A percentile compares a stretch with the other conserved stretches of the same genome.
Evolutionary conservation across 2,113 vertebrate genomes (phyloP).

Genomic region (Lethenteron camtschaticum): DNA sequence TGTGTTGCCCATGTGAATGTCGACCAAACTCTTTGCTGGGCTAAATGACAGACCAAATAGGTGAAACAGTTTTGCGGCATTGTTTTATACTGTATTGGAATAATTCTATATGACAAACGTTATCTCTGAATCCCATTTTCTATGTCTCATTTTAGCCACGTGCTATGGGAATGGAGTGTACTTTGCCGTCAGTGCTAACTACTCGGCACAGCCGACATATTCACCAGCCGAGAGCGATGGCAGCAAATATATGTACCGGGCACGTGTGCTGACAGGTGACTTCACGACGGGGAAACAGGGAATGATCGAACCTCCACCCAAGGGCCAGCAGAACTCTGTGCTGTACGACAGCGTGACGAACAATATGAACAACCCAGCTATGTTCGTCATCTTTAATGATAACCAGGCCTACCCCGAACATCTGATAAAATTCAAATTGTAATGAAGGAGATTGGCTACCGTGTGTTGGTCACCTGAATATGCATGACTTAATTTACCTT

Average conservation of each 20-base stretch:
- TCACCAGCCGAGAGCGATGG: constrained; percentile 15
- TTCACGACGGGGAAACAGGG: constrained; percentile 8
- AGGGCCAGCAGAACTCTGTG: constrained; percentile 5
- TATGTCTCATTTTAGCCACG: constrained; percentile 13
- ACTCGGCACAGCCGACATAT: constrained; percentile 15
- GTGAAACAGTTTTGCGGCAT: too few species aligned
- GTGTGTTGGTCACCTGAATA: too few species aligned
- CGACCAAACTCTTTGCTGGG: too few species aligned
- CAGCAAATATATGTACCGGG: constrained; percentile 23
- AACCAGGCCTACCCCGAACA: constrained; percentile 27
- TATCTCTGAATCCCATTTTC: neutral
- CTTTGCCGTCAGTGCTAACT: constrained; percentile 21
- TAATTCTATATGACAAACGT: too few species aligned
- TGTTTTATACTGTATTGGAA: too few species aligned
- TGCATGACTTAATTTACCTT: too few species aligned
- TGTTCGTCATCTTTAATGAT: constrained; percentile 31
- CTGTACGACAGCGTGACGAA: constrained; percentile 25
- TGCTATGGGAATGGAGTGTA: constrained; percentile 18
- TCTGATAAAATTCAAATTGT: constrained; percentile 22
- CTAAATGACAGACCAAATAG: too few species aligned
- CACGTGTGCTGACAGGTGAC: constrained; percentile 21
- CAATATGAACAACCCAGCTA: constrained; percentile 11
- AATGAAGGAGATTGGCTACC: too few species aligned
- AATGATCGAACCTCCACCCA: constrained; percentile 18
- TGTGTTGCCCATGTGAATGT: too few species aligned